Evolutionary conservation across 2,113 vertebrate genomes (phyloP), one percentile per base, ranked within the genome.

Genomic region (Gallinago paraguaiae): DNA sequence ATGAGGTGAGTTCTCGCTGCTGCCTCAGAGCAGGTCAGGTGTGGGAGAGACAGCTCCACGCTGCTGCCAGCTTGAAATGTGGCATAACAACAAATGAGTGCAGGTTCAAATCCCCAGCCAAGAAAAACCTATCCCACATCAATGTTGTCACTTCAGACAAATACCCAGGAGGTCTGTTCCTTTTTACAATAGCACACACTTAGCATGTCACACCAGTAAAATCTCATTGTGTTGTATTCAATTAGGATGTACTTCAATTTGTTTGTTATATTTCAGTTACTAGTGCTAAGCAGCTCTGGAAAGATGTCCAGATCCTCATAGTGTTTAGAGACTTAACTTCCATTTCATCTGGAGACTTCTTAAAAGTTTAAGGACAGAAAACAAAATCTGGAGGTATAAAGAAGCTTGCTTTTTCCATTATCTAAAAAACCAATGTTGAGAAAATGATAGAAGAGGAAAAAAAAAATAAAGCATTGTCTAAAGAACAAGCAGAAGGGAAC

Each of bases 31-130:
- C n/a, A 53, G 41, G 17, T 6, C 37, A 53, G 37, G 14, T 1
- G 2, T 17, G 28, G 27, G 17, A 57, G 37, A 0, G 2, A 35
- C 48, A 82, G 27, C 57, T 37, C 19, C 0, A 5, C 37, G 68
- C 17, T 82, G 53, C 77, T 87, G 39, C 70, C 2, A 24, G 28
- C 56, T 35, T 30, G 46, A 33, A 35, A 31, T 0, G 0, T 10
- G 53, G 27, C 5, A 5, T 46, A 45, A 74, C 48, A 43, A 5
- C 33, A 80, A 13, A 46, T 7, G 28, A 67, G 43, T 0, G 1
- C 39, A 43, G 39, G 30, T 37, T 23, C 43, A 78, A 57, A 35
- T 18, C 64, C 57, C 54, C 77, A n/a, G 56, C 86, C 41, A 43
- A 61, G 70, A 63, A 12, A 23, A 43, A 17, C 51, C 23, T 56